Percentiles rank a stretch among this genome's conserved stretches.
Evolutionary conservation across 2,113 vertebrate genomes (phyloP).

Genomic region (Rousettus leschenaultii): DNA sequence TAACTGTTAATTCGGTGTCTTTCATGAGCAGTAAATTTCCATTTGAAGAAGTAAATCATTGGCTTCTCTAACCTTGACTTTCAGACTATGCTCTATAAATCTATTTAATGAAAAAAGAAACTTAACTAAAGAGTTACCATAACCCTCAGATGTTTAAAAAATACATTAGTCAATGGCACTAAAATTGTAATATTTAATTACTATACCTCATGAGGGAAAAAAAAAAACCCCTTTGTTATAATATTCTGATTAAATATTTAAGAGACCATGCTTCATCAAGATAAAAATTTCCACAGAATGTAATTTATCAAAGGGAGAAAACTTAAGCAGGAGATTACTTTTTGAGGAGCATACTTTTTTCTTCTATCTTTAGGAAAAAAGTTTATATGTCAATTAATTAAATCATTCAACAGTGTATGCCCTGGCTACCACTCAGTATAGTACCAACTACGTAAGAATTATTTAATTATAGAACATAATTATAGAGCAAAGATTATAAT

Average conservation of each 20-base stretch:
- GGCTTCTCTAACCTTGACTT: slow-evolving; percentile 57
- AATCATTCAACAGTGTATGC: not conserved
- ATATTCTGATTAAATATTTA: slow-evolving; percentile 32
- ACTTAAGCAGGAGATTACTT: not conserved
- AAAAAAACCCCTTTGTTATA: not conserved
- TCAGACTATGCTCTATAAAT: slow-evolving; percentile 60
- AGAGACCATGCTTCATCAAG: not conserved
- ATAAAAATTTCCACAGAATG: not conserved
- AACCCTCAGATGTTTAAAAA: slow-evolving; percentile 28
- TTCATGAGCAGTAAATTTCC: slow-evolving; percentile 22
- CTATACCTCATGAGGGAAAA: not conserved
- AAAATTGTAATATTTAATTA: slow-evolving; percentile 50
- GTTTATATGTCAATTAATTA: slow-evolving; percentile 23
- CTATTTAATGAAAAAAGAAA: slow-evolving; percentile 47
- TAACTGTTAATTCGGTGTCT: not conserved
- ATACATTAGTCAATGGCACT: slow-evolving; percentile 63
- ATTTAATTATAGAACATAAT: not conserved
- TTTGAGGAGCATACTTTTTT: not conserved
- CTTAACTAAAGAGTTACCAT: slow-evolving; percentile 43
- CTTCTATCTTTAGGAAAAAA: not conserved
- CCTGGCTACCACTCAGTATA: not conserved
- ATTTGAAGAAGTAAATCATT: slow-evolving; percentile 32
- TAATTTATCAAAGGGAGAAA: slow-evolving; percentile 5
- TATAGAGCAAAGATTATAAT: not conserved
- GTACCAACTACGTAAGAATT: not conserved